A percentile compares a stretch with the other conserved stretches of the same genome.
These are phyloP conservation scores for Nothoprocta pentlandii DNA, from an alignment of 2,113 vertebrate genomes.

Conservation along the genomic window DNA sequence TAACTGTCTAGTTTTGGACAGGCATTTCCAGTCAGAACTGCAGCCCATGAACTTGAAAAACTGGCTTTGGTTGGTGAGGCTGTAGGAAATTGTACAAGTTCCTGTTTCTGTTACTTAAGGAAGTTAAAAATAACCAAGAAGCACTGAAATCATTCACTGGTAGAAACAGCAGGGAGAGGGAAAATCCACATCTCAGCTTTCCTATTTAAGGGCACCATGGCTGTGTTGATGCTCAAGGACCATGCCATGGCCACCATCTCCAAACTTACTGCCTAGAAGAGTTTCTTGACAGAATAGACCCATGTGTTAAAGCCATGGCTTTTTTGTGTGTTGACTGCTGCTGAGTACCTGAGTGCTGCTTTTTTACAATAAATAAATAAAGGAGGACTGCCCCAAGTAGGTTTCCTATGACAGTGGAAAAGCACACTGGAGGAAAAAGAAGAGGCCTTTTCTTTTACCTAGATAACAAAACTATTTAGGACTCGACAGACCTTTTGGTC, in stretches of 20 bases:
- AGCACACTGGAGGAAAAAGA: neutral
- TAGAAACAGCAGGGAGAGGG: neutral
- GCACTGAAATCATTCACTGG: neutral
- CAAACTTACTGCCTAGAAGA: neutral
- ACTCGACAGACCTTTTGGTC: neutral
- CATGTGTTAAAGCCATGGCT: neutral
- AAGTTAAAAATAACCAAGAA: neutral
- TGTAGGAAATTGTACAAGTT: neutral
- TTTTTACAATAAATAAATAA: neutral
- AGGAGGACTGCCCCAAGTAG: neutral
- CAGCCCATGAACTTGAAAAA: neutral
- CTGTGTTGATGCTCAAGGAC: neutral
- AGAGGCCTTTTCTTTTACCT: neutral
- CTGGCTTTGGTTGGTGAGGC: neutral
- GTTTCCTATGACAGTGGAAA: neutral
- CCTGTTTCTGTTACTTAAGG: neutral
- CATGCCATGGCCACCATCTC: neutral
- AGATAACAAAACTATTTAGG: neutral
- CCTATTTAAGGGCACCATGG: fast-evolving
- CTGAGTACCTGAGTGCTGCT: neutral
- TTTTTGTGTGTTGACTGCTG: fast-evolving
- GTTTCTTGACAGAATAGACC: neutral
- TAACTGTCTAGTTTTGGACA: fast-evolving
- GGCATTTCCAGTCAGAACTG: neutral
- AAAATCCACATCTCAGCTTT: neutral